Base-by-base conservation (phyloP, 1,140 invertebrate genomes). In the Oryzaephilus surinamensis region DNA sequence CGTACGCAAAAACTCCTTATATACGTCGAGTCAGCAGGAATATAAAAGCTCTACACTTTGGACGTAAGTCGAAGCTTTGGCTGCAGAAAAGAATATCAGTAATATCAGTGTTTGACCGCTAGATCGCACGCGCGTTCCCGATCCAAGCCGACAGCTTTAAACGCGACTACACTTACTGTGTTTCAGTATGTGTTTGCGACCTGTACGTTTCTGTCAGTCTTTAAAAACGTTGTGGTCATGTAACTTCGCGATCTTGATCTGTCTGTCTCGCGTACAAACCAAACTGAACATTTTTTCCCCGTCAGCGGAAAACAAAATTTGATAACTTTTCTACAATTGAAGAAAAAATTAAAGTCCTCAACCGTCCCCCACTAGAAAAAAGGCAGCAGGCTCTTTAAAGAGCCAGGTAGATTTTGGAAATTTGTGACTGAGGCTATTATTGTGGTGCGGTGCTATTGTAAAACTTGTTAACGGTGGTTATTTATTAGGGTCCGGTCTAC, bases 71-170 rank as follows among this genome's bases (percentile, higher is more conserved):
- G 23, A 30, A 18, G 42, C 8, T 39, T 13, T 4, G 2, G n/a
- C n/a, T n/a, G n/a, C n/a, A n/a, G n/a, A n/a, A n/a, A n/a, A n/a
- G n/a, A n/a, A n/a, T n/a, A n/a, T n/a, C n/a, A n/a, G n/a, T n/a
- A n/a, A n/a, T n/a, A n/a, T 13, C 26, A 28, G 21, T 38, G 27
- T 38, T 28, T 7, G 8, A 24, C 50, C 60, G 58, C 51, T 58
- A 60, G 58, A 60, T 57, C 55, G 60, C 60, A 57, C 54, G 58
- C 58, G 58, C 60, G 47, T 61, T 52, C 53, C 39, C 46, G 50
- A 54, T 54, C 48, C 35, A 23, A 50, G 46, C 53, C 52, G 58
- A 45, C 46, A 11, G 48, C 30, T 43, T 32, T 33, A 37, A 45
- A 45, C 48, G 51, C 50, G 46, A 51, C n/a, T 34, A 41, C 38